Conservation (phyloP, 2,797 vertebrate genomes). For the Spinus pinus region DNA sequence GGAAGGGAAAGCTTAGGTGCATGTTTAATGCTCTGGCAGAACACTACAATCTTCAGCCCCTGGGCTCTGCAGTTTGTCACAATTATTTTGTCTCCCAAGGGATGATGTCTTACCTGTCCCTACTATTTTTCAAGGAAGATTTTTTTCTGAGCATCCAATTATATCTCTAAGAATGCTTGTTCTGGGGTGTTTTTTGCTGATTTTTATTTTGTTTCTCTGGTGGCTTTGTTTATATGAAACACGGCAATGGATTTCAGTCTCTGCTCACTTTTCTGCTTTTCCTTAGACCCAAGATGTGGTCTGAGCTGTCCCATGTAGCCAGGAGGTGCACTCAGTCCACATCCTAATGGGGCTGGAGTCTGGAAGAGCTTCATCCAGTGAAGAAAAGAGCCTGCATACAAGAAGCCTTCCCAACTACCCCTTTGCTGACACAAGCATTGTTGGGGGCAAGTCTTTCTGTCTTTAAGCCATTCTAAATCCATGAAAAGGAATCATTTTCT, state of each 20-base stretch:
- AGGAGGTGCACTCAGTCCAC: background rate
- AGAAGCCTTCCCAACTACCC: background rate
- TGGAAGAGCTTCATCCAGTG: background rate
- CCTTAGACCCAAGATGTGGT: background rate
- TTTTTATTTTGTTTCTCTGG: background rate
- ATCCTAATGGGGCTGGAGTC: background rate
- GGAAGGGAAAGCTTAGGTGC: background rate
- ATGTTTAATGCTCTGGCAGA: background rate
- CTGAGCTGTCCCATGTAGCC: background rate
- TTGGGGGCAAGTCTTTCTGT: background rate
- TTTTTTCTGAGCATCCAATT: background rate
- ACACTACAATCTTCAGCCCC: background rate
- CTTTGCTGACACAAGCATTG: background rate
- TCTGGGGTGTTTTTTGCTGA: fast-evolving
- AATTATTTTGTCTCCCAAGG: background rate
- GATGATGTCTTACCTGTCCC: background rate
- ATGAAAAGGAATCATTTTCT: background rate
- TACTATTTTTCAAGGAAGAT: background rate
- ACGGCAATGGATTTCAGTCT: background rate
- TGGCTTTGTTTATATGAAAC: background rate
- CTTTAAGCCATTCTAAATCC: background rate
- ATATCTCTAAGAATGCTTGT: background rate
- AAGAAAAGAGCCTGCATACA: background rate
- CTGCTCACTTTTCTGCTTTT: background rate
- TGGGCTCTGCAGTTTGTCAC: background rate